phyloP scores from a whole-genome alignment of 1,140 invertebrate genomes.

The Drosophila truncata region DNA sequence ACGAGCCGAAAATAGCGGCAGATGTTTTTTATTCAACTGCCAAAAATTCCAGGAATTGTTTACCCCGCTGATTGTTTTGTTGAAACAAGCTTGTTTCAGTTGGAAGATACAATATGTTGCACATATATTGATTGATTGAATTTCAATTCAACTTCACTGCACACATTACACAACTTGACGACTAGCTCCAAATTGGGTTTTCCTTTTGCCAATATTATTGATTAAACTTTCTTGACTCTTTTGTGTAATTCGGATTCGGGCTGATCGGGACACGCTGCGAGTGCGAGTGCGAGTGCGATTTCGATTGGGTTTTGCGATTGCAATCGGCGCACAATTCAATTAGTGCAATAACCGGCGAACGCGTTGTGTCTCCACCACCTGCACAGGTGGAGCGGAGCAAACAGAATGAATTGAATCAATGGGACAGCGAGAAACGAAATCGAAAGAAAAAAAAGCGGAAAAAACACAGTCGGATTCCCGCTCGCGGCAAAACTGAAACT shows the following conservation, averaged over 20 bases:
- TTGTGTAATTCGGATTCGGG: slow-evolving; percentile 3
- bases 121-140: slow-evolving; percentile 17
- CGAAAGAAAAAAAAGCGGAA: slow-evolving; percentile 39
- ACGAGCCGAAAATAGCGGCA: slow-evolving; percentile 54
- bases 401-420: slow-evolving; percentile 77
- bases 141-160: slow-evolving; percentile 45
- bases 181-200: slow-evolving; percentile 11
- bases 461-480: slow-evolving; percentile 20
- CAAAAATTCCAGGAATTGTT: slow-evolving; percentile 49
- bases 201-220: slow-evolving; percentile 45
- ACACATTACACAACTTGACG: slow-evolving; percentile 48
- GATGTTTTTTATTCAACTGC: slow-evolving; percentile 52
- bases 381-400: slow-evolving; percentile 74
- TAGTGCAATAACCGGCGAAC: slow-evolving; percentile 45
- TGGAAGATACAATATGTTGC: slow-evolving; percentile 27
- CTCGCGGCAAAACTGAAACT: slow-evolving; percentile 51
- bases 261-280: slow-evolving; percentile 9
- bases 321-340: slow-evolving; percentile 47
- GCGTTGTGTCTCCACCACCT: slow-evolving; percentile 57
- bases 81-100: slow-evolving; percentile 42
- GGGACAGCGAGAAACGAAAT: slow-evolving; percentile 45
- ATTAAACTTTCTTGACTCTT: slow-evolving; percentile 46
- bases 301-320: slow-evolving; percentile 16
- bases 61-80: slow-evolving; percentile 37
- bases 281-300: background rate